Conservation (phyloP, 92 coral and sea anemone species). For the Paragorgia papillata region DNA sequence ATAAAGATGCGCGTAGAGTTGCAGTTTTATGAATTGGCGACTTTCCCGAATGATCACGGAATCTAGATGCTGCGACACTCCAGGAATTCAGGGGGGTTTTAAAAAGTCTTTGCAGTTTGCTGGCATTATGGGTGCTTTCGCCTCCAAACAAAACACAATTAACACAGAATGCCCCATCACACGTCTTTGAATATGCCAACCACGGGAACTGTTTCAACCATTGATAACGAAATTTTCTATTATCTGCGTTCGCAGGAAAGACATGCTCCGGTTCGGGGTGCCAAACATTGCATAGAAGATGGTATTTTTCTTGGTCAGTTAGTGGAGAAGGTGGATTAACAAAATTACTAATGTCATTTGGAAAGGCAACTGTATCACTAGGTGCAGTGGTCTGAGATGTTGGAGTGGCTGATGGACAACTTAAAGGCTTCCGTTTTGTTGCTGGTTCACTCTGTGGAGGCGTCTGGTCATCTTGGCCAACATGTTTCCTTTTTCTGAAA, state of each 20-base stretch:
- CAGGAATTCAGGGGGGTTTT: conserved; percentile 11
- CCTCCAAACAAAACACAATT: conserved; percentile 49
- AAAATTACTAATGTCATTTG: conserved; percentile 25
- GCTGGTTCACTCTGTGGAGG: neutral
- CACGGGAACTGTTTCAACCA: conserved; percentile 36
- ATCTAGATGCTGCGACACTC: conserved; percentile 6
- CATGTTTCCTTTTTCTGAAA: conserved; percentile 8
- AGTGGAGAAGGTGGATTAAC: conserved; percentile 4
- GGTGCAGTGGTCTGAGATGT: conserved; percentile 1
- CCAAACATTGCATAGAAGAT: conserved; percentile 25
- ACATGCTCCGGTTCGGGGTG: conserved; percentile 11
- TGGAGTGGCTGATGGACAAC: no score
- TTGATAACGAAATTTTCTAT: conserved; percentile 13
- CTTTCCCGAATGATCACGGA: conserved; percentile 19
- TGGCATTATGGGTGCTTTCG: conserved; percentile 46
- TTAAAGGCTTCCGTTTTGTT: neutral
- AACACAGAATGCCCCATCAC: conserved; percentile 43
- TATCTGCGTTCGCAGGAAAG: conserved; percentile 6
- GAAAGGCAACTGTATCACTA: neutral
- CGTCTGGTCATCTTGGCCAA: no score
- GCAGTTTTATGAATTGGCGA: conserved; percentile 45
- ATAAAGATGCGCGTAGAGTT: conserved; percentile 36
- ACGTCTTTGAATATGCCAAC: conserved; percentile 40
- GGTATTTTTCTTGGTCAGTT: conserved; percentile 35
- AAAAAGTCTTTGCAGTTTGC: conserved; percentile 39